Evolutionary conservation across 2,888 invertebrate species (phyloP).

Genomic region (Busseola fusca): DNA sequence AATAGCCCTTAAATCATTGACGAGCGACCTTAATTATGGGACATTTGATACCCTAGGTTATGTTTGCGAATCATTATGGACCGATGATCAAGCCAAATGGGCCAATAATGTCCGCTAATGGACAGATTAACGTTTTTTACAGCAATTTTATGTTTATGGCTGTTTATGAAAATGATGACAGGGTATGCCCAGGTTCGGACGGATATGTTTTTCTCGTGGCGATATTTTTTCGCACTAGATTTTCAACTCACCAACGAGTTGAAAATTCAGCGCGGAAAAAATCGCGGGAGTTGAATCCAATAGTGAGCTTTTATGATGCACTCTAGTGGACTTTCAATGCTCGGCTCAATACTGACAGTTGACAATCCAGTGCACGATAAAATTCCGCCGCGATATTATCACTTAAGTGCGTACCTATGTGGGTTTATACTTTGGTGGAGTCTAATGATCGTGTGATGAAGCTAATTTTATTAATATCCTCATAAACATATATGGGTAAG

Average conservation of each 20-base stretch:
- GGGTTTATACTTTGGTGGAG: neutral
- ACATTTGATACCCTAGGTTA: constrained; percentile 43
- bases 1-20: constrained; percentile 27
- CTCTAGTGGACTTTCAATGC: no score
- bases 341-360: no score
- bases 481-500: neutral
- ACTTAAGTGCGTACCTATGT: no score
- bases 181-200: neutral
- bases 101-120: constrained; percentile 18
- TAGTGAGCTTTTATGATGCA: no score
- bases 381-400: no score
- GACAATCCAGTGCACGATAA: no score
- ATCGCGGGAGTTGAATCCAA: neutral
- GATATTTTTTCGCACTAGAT: neutral
- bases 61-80: constrained; percentile 51
- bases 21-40: constrained; percentile 53
- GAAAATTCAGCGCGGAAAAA: no score
- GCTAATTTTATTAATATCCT: neutral
- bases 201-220: neutral
- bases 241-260: neutral
- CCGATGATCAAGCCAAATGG: constrained; percentile 40
- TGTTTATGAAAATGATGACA: constrained; percentile 14
- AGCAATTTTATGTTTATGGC: constrained; percentile 18
- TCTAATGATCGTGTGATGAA: neutral
- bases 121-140: constrained; percentile 18